Evolutionary conservation across 2,113 vertebrate species (phyloP).

Genomic region (Zosterops borbonicus): DNA sequence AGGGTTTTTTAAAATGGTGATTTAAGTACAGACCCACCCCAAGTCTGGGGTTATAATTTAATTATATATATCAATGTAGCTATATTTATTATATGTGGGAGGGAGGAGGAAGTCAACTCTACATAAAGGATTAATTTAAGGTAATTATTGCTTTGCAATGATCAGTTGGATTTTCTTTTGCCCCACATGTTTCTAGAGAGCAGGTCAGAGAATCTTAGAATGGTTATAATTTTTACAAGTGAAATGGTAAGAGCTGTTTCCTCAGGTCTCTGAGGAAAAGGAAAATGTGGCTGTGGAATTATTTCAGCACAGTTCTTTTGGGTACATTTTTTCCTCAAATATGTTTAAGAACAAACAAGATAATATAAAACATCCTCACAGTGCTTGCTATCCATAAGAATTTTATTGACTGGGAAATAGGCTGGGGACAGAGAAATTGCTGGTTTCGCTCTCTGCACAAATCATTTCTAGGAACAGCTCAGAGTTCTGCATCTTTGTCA

Average conservation of each 20-base stretch:
- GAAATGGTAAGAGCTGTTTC: not conserved
- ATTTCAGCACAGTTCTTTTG: not conserved
- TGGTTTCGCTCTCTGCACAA: not conserved
- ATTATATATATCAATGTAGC: not conserved
- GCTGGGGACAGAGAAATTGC: not conserved
- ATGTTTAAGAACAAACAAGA: not conserved
- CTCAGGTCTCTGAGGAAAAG: not conserved
- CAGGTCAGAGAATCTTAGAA: not conserved
- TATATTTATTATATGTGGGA: not conserved
- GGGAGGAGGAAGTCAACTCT: not conserved
- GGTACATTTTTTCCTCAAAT: not conserved
- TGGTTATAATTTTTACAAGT: not conserved
- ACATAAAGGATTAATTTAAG: not conserved
- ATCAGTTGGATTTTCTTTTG: not conserved
- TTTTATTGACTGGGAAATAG: not conserved
- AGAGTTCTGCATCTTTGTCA: not conserved
- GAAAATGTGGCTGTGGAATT: not conserved
- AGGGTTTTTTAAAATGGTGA: not conserved
- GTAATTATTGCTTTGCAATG: not conserved
- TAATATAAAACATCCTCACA: not conserved
- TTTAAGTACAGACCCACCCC: not conserved
- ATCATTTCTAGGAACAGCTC: not conserved
- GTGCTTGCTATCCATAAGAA: not conserved
- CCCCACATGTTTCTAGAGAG: not conserved
- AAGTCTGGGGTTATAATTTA: not conserved